Conservation (phyloP, 1,140 invertebrate genomes). For the Pseudomyrmex flavicornis region DNA sequence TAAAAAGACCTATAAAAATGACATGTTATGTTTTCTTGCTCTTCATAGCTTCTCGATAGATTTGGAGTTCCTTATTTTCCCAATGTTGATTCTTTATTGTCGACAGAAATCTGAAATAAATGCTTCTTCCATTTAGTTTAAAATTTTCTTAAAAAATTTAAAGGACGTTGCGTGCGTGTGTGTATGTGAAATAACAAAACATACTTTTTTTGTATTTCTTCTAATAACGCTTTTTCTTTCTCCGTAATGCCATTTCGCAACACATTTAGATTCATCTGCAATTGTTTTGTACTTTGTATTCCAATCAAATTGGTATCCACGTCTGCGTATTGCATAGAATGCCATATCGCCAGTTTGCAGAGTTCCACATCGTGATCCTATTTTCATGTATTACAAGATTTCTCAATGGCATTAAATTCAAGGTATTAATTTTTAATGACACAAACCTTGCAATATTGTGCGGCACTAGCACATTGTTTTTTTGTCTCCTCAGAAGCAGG, state of each 20-base stretch:
- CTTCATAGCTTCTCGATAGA: constrained; percentile 70
- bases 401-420: neutral
- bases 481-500: constrained; percentile 90
- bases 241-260: constrained; percentile 86
- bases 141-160: neutral
- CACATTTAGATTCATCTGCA: constrained; percentile 87
- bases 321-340: constrained; percentile 86
- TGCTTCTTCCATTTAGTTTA: constrained; percentile 8
- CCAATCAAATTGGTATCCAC: constrained; percentile 89
- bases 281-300: constrained; percentile 87
- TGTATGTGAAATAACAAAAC: constrained; percentile 65
- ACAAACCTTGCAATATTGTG: constrained; percentile 88
- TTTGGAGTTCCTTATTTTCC: constrained; percentile 85
- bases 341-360: constrained; percentile 89
- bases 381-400: constrained; percentile 11
- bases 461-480: constrained; percentile 87
- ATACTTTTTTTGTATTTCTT: constrained; percentile 88
- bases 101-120: constrained; percentile 80
- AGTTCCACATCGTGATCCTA: constrained; percentile 89
- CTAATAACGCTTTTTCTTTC: constrained; percentile 87
- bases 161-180: neutral
- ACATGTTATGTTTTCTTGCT: constrained; percentile 39
- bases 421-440: constrained; percentile 17
- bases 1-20: neutral
- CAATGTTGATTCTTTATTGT: constrained; percentile 82